Conservation (phyloP, 2,797 vertebrate species). For the Ataeniobius toweri region DNA sequence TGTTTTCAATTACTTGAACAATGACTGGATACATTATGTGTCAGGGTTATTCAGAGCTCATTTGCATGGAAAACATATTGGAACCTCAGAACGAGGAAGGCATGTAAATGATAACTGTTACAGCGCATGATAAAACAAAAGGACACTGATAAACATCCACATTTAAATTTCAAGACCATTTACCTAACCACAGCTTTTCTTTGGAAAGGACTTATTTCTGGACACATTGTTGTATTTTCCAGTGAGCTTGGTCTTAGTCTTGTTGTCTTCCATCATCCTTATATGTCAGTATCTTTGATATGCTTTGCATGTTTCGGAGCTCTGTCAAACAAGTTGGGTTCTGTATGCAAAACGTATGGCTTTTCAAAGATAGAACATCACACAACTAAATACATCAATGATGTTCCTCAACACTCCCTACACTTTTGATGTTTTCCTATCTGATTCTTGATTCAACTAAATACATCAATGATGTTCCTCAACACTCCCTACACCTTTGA, state of each 20-base stretch:
- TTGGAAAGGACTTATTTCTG: conserved; percentile 36
- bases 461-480: conserved; percentile 40
- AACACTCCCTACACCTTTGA: conserved; percentile 6
- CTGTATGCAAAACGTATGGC: conserved; percentile 72
- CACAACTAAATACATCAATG: conserved; percentile 37
- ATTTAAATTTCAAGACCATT: conserved; percentile 67
- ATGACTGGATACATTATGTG: conserved; percentile 13
- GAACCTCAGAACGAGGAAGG: conserved; percentile 28
- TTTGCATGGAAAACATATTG: conserved; percentile 58
- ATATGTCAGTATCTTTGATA: conserved; percentile 14
- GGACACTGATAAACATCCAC: conserved; percentile 38
- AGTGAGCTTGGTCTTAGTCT: conserved; percentile 29
- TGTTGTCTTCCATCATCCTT: conserved; percentile 53
- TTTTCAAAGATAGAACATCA: conserved; percentile 45
- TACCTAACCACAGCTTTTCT: conserved; percentile 55
- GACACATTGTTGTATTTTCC: conserved; percentile 55
- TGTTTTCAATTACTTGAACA: conserved; percentile 47
- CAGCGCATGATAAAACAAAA: conserved; percentile 41
- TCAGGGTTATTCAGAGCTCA: conserved; percentile 35
- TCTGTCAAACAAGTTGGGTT: conserved; percentile 73
- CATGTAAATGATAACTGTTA: conserved; percentile 72
- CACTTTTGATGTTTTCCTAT: conserved; percentile 30
- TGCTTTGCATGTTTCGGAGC: conserved; percentile 77
- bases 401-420: conserved; percentile 30
- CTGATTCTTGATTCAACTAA: conserved; percentile 59